These are phyloP conservation scores for Neelides sp. DNA, from an alignment of 1,140 invertebrate genomes.

Conservation along the genomic window DNA sequence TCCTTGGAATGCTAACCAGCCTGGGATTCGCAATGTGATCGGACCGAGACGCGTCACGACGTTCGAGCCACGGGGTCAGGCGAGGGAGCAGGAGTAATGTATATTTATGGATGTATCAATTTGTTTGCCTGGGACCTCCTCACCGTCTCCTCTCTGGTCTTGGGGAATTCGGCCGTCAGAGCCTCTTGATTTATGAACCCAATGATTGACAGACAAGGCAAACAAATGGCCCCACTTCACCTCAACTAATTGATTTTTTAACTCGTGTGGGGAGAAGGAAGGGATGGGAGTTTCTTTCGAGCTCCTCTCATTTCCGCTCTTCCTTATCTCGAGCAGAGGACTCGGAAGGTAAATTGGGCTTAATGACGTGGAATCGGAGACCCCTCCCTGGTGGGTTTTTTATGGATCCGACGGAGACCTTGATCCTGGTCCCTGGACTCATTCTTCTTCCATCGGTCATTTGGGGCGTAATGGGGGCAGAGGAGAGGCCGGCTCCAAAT, in stretches of 20 bases:
- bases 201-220: conserved; percentile 24
- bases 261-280: no score
- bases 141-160: conserved; percentile 1
- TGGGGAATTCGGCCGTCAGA: conserved; percentile 17
- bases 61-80: background rate
- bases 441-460: background rate
- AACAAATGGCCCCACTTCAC: conserved; percentile 22
- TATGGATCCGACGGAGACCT: no score
- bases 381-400: no score
- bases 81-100: background rate
- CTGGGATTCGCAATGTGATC: no score
- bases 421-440: no score
- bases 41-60: no score
- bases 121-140: conserved; percentile 1
- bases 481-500: background rate
- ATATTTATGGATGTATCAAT: conserved; percentile 7
- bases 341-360: no score
- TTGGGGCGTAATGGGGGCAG: background rate
- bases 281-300: no score
- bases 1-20: no score
- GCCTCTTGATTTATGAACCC: conserved; percentile 22
- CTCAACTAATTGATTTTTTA: conserved; percentile 26
- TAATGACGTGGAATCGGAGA: no score
- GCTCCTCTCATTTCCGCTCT: no score
- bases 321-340: no score